Evolutionary conservation across 2,797 vertebrate species (phyloP).

Genomic region (Pangasius macronema): DNA sequence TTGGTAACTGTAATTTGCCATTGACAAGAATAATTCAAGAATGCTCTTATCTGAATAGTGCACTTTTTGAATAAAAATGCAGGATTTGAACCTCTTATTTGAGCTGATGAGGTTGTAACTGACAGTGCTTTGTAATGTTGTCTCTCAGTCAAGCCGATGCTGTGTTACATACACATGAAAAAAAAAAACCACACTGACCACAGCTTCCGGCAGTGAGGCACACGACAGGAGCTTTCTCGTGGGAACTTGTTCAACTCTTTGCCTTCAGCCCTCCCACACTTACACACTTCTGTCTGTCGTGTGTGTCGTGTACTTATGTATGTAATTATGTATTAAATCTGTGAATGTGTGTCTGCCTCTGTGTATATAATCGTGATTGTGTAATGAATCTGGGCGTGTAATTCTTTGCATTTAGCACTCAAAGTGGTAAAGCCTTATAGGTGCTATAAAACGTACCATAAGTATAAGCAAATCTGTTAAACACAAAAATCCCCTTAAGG

Average conservation of each 20-base stretch:
- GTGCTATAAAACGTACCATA: not conserved
- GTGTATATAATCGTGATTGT: not conserved
- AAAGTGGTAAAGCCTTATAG: not conserved
- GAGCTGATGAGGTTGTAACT: not conserved
- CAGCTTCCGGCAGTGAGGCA: constrained; percentile 72
- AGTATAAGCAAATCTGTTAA: not conserved
- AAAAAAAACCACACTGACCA: constrained; percentile 64
- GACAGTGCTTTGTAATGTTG: constrained; percentile 44
- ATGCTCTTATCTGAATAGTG: not conserved
- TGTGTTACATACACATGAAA: constrained; percentile 55
- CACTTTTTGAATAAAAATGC: not conserved
- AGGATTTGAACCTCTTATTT: not conserved
- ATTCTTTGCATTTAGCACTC: not conserved
- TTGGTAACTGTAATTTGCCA: constrained; percentile 55
- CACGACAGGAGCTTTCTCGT: constrained; percentile 72
- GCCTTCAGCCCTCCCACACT: constrained; percentile 58
- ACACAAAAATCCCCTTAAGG: not conserved
- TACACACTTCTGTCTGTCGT: constrained; percentile 39
- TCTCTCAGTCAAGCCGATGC: constrained; percentile 37
- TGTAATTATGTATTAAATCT: not conserved
- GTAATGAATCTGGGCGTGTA: not conserved
- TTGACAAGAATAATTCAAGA: not conserved
- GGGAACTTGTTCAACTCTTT: constrained; percentile 76
- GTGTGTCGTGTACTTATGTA: not conserved
- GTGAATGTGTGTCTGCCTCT: not conserved